These are phyloP conservation scores for Lagopus leucura DNA, from an alignment of 2,113 vertebrate species.

Conservation along the genomic window DNA sequence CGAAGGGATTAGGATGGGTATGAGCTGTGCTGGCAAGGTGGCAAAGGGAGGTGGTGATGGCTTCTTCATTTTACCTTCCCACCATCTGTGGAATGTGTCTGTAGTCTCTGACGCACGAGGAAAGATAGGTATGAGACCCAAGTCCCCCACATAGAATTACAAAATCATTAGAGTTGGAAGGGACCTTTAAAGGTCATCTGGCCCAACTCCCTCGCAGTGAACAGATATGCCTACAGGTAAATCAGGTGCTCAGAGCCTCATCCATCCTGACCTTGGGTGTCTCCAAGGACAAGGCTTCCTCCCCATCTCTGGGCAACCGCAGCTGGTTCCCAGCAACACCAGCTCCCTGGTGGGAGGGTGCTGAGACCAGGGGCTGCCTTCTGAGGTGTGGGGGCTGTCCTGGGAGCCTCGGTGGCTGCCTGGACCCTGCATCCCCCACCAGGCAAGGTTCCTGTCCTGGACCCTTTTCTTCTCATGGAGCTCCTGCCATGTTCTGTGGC, in stretches of 20 bases:
- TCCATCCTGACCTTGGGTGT: too few relatives aligned
- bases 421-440: background rate
- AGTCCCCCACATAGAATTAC: background rate
- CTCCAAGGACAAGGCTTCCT: too few relatives aligned
- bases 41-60: background rate
- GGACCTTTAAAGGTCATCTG: too few relatives aligned
- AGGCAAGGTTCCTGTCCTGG: background rate
- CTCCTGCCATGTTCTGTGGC: background rate
- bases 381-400: background rate
- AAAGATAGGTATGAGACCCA: background rate
- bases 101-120: background rate
- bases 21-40: background rate
- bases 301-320: too few relatives aligned
- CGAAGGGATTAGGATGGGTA: background rate
- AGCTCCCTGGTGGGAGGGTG: fast-evolving
- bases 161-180: too few relatives aligned
- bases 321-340: background rate
- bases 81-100: background rate
- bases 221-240: too few relatives aligned
- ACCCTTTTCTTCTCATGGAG: background rate
- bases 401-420: background rate
- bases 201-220: too few relatives aligned
- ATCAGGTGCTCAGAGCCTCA: too few relatives aligned
- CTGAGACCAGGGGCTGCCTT: background rate
- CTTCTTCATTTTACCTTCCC: background rate